These are phyloP conservation scores for Hirtodrosophila confusa DNA, from an alignment of 2,888 invertebrate species.

Conservation along the genomic window DNA sequence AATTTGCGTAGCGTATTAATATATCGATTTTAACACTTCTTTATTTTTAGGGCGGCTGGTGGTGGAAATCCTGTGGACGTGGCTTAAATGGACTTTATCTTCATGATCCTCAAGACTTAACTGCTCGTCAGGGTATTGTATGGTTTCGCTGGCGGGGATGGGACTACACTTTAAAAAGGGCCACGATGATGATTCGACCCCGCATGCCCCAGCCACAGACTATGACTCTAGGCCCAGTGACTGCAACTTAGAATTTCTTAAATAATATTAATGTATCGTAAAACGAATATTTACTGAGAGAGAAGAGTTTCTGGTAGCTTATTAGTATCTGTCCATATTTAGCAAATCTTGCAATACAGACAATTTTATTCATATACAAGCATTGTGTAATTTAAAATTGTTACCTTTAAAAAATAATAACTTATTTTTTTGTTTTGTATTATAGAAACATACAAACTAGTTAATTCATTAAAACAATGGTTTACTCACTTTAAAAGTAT, in stretches of 20 bases:
- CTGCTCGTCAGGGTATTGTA: conserved; percentile 95
- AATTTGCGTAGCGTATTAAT: too few relatives aligned
- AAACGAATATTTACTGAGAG: conserved; percentile 39
- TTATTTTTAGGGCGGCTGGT: conserved; percentile 91
- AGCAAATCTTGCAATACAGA: conserved; percentile 70
- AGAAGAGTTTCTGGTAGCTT: conserved; percentile 50
- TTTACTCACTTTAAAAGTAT: conserved; percentile 59
- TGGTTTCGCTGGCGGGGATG: conserved; percentile 98
- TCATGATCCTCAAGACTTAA: conserved; percentile 95
- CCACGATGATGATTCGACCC: conserved; percentile 96
- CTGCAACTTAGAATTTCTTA: conserved; percentile 53
- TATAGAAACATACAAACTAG: conserved; percentile 57
- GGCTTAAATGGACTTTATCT: conserved; percentile 95
- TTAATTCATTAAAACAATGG: conserved; percentile 51
- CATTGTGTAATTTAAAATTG: conserved; percentile 69
- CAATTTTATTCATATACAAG: conserved; percentile 73
- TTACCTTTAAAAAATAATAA: conserved; percentile 81
- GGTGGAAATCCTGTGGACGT: conserved; percentile 97
- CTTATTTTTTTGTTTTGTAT: conserved; percentile 74
- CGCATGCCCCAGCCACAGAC: conserved; percentile 79
- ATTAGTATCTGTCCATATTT: conserved; percentile 55
- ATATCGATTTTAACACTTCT: too few relatives aligned
- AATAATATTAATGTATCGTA: conserved; percentile 24
- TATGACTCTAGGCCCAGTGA: conserved; percentile 62
- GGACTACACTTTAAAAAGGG: conserved; percentile 95